A percentile compares a stretch with the other conserved stretches of the same genome.
Evolutionary conservation across 2,888 invertebrate species (phyloP).

Genomic region (Trissoscelio sp.): DNA sequence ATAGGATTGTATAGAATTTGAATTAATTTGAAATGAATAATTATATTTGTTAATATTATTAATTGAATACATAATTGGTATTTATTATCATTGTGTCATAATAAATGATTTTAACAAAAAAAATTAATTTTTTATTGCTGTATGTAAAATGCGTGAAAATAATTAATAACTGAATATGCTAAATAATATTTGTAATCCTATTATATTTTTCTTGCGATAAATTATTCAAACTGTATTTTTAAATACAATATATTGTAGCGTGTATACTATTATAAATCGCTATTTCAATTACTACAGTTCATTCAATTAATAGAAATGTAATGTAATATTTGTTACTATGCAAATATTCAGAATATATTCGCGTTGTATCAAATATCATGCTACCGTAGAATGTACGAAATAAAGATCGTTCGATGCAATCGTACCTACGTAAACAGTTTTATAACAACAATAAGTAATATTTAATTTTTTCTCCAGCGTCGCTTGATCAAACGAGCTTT

Average conservation of each 20-base stretch:
- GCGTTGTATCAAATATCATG: background rate
- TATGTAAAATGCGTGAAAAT: too few species aligned
- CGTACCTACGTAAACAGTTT: background rate
- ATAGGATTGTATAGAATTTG: too few species aligned
- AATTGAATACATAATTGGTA: too few species aligned
- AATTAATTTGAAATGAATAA: too few species aligned
- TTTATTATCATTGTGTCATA: too few species aligned
- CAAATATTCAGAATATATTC: constrained; percentile 7
- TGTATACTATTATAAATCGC: background rate
- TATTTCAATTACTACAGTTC: constrained; percentile 16
- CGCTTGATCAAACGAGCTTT: background rate
- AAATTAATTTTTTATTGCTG: too few species aligned
- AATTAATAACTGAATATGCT: too few species aligned
- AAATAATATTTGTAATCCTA: too few species aligned
- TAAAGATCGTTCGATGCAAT: background rate
- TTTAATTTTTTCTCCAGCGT: background rate
- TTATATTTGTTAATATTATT: too few species aligned
- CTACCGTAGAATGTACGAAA: background rate
- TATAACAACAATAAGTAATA: constrained; percentile 10
- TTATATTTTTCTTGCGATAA: background rate
- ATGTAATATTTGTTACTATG: constrained; percentile 13
- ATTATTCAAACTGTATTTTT: background rate
- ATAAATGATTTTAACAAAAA: too few species aligned
- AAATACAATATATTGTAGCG: background rate
- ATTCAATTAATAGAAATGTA: constrained; percentile 6